Evolutionary conservation across 2,113 vertebrate genomes (phyloP), one percentile per base, ranked within the genome.

Genomic region (Trematocara unimaculatum): DNA sequence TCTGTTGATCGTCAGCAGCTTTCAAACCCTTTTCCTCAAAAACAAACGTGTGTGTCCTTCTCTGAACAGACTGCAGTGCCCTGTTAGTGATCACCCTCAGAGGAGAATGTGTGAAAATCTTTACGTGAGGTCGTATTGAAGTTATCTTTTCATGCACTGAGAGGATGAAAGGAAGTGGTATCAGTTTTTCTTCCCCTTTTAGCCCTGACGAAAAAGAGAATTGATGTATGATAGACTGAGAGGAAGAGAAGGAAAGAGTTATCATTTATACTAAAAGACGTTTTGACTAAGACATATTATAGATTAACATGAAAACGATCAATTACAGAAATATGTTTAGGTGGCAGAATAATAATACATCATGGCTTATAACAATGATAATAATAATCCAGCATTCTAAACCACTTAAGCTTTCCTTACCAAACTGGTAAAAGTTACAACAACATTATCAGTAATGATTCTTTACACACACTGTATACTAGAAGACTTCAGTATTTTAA

Each of bases 31-130:
- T 64, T 64, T 7, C 9, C 4, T 64, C 31, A 2, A 35, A 62
- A 62, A 35, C 2, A 62, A 7, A 35, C 0, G 0, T 11, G 58
- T 60, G 56, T 18, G 1, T 60, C 0, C 4, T 0, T 0, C 15
- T 11, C 58, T 62, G 2, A 64, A 64, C 1, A 64, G 18, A n/a
- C 10, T 2, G 33, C 33, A 38, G 60, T 64, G 4, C 13, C 60
- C 33, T 64, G 18, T 38, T 3, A 64, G 4, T 1, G 18, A 38
- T 64, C 60, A 13, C 0, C 18, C 10, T 64, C 60, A 64, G 3
- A 64, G 10, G 60, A 20, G 2, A 64, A 38, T 38, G 33, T 64
- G 33, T 64, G 33, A 64, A 64, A 64, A 64, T 64, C 18, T 64
- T 64, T 13, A 38, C 3, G 1, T 5, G 33, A 64, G 18, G 18